Evolutionary conservation across 2,797 vertebrate species (phyloP).

Genomic region (Triplophysa yarkandensis): DNA sequence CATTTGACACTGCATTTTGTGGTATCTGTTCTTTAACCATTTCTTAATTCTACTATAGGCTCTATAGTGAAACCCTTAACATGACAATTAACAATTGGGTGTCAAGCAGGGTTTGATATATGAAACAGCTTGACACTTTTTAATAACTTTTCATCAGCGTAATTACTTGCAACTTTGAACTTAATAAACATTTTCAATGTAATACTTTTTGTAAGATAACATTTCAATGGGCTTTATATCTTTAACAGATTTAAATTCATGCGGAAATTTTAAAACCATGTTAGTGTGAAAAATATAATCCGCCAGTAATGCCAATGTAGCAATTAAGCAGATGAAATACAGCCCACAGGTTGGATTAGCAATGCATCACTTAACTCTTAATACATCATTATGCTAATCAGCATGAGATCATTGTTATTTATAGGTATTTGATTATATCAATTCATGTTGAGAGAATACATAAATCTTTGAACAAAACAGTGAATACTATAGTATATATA

Average conservation of each 20-base stretch:
- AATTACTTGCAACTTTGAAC: no score
- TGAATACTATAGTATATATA: no score
- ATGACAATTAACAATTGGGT: background rate
- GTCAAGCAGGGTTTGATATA: background rate
- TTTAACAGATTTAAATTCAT: background rate
- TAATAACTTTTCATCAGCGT: background rate
- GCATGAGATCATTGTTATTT: constrained; percentile 20
- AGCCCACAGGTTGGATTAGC: constrained; percentile 6
- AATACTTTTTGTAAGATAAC: background rate
- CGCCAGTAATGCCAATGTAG: background rate
- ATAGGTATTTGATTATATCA: constrained; percentile 20
- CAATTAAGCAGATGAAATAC: constrained; percentile 7
- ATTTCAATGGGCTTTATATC: background rate
- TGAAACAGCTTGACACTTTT: no score
- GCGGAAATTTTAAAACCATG: background rate
- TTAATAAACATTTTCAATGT: no score
- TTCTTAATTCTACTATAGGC: background rate
- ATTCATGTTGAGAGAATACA: background rate
- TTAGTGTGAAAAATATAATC: background rate
- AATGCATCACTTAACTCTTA: constrained; percentile 15
- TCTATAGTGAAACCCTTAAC: no score
- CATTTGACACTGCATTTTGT: background rate
- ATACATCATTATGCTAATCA: constrained; percentile 33
- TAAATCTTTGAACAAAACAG: background rate
- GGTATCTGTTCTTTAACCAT: background rate